phyloP scores from a whole-genome alignment of 2,888 invertebrate genomes.

The Pristionchus fissidentatus region DNA sequence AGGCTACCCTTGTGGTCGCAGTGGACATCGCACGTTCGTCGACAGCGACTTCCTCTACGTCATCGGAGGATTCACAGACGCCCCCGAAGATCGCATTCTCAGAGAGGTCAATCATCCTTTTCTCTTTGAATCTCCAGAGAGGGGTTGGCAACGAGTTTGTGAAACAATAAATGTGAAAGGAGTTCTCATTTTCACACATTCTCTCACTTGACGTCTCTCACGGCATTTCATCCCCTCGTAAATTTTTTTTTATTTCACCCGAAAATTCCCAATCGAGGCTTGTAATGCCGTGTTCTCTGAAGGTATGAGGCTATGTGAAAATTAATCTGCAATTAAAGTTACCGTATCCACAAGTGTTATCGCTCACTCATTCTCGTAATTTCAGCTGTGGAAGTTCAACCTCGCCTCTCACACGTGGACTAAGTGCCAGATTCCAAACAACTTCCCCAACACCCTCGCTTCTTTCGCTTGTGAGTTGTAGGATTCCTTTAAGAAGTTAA shows the following conservation, averaged over 20 bases:
- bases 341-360: neutral
- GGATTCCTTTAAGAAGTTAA: no score
- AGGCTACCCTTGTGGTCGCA: slow-evolving; percentile 53
- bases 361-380: neutral
- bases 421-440: neutral
- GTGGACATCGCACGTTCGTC: slow-evolving; percentile 68
- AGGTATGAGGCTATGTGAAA: no score
- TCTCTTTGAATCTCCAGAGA: no score
- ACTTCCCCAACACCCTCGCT: slow-evolving; percentile 39
- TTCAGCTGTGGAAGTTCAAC: slow-evolving; percentile 45
- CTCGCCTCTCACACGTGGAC: slow-evolving; percentile 37
- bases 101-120: no score
- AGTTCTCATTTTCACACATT: neutral
- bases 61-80: slow-evolving; percentile 64
- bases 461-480: slow-evolving; percentile 27
- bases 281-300: no score
- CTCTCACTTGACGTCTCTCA: no score
- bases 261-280: no score
- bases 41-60: slow-evolving; percentile 68
- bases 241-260: no score
- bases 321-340: neutral
- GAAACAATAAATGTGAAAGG: no score
- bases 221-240: no score
- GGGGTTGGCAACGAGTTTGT: no score
- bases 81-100: slow-evolving; percentile 42